Conservation (phyloP, 92 coral and sea anemone genomes). For the Hydrozoanthus gracilis region DNA sequence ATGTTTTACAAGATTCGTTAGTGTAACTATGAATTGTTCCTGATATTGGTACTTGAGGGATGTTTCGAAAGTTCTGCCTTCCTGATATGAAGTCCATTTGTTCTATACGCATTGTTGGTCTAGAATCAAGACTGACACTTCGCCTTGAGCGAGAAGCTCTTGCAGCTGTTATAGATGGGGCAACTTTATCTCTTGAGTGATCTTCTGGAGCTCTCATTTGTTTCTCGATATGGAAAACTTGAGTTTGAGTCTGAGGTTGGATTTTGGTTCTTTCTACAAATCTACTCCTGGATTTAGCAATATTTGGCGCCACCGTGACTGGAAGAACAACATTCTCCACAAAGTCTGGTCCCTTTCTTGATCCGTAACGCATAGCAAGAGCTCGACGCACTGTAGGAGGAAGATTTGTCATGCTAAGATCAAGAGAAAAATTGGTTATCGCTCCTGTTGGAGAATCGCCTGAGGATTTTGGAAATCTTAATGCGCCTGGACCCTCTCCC, state of each 20-base stretch:
- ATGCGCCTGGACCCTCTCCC: neutral
- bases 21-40: neutral
- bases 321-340: conserved; percentile 45
- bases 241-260: conserved; percentile 31
- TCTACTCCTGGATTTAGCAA: conserved; percentile 67
- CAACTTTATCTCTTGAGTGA: neutral
- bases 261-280: conserved; percentile 57
- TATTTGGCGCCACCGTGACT: conserved; percentile 60
- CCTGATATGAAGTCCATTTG: conserved; percentile 1
- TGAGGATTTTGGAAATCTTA: conserved; percentile 39
- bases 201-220: conserved; percentile 17
- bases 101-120: conserved; percentile 33
- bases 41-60: neutral
- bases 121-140: conserved; percentile 85
- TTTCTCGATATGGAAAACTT: neutral
- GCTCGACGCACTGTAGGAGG: conserved; percentile 91
- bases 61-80: neutral
- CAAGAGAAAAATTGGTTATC: conserved; percentile 61
- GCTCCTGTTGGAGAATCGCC: conserved; percentile 49
- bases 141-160: conserved; percentile 58
- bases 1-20: neutral
- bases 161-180: conserved; percentile 40
- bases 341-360: conserved; percentile 58
- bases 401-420: conserved; percentile 80
- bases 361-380: conserved; percentile 76